Evolutionary conservation across 2,113 vertebrate genomes (phyloP), one percentile per base, ranked within the genome.

Genomic region (Siniperca knerii): DNA sequence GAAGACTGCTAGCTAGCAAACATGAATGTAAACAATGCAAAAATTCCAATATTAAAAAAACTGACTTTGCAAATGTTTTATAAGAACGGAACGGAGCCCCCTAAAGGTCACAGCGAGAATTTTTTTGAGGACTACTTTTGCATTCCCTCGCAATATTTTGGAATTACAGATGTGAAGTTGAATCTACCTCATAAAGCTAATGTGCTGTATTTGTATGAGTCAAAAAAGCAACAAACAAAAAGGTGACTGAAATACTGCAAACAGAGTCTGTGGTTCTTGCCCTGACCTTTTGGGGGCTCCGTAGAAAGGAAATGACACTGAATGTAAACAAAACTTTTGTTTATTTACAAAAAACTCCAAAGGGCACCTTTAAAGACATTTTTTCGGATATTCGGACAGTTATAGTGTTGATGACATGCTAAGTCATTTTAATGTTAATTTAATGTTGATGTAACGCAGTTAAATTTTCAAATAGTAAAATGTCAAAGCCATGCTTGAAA

Each of bases 401-500:
- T 48, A 29, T 1, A 40, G 16, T 42, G 15, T 13, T 35, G 42
- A 52, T 25, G 78, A 40, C 62, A 68, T 13, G 18, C 12, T 5
- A 20, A 23, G 16, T 35, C 23, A 54, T 33, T 61, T 61, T 15
- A 35, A 8, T 3, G 2, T 35, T 73, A 35, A 72, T 77, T 46
- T 64, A n/a, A 37, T 16, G 52, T 78, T 77, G 54, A 52, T 65
- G 42, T 11, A 66, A 76, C 35, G 9, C n/a, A 13, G 46, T 25
- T 21, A 79, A 82, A 77, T 46, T 57, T 29, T 75, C 16, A 29
- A 37, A 23, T 8, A 25, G 33, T 42, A 54, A 50, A 44, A 61
- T 72, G 48, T 81, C 46, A 79, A 40, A 79, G 66, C 29, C 37
- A 10, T 10, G 29, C 46, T 68, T 61, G 33, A 29, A 46, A 20